Conservation (phyloP, 2,113 vertebrate genomes). For the Etheostoma spectabile region DNA sequence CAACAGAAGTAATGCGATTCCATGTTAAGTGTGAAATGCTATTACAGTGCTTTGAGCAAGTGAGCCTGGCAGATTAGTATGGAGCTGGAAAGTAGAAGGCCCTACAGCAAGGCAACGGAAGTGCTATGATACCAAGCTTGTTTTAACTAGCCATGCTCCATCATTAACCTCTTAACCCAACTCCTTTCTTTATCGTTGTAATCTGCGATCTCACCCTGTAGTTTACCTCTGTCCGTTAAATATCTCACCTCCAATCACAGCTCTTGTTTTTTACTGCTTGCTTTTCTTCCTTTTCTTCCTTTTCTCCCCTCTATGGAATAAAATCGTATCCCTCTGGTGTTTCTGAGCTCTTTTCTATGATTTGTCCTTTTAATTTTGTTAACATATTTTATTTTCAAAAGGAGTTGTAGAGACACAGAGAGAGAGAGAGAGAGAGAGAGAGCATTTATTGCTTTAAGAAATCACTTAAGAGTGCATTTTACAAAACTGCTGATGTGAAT, state of each 20-base stretch:
- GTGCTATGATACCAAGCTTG: slow-evolving; percentile 19
- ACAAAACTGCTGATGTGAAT: slow-evolving; percentile 30
- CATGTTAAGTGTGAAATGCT: slow-evolving; percentile 64
- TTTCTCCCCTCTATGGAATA: neutral
- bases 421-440: neutral
- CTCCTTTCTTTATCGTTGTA: slow-evolving; percentile 34
- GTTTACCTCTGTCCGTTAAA: slow-evolving; percentile 20
- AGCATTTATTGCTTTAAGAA: slow-evolving; percentile 20
- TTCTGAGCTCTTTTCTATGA: neutral
- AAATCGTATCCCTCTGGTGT: slow-evolving; percentile 6
- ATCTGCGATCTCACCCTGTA: slow-evolving; percentile 33
- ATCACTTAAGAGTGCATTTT: slow-evolving; percentile 21
- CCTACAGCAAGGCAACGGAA: slow-evolving; percentile 34
- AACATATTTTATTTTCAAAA: slow-evolving; percentile 9
- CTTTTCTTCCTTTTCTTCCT: neutral
- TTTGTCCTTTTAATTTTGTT: slow-evolving; percentile 14
- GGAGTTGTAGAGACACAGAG: neutral
- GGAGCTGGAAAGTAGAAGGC: slow-evolving; percentile 23
- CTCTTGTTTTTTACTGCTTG: neutral
- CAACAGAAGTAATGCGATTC: slow-evolving; percentile 64
- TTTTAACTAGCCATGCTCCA: slow-evolving; percentile 25
- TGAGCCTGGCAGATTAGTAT: slow-evolving; percentile 59
- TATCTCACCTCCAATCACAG: slow-evolving; percentile 34
- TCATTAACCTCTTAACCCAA: slow-evolving; percentile 48
- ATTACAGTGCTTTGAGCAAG: slow-evolving; percentile 67